Percentiles rank a stretch among this genome's conserved stretches.
These are phyloP conservation scores for Dipodomys stephensi DNA, from an alignment of 2,113 vertebrate genomes.

Conservation along the genomic window DNA sequence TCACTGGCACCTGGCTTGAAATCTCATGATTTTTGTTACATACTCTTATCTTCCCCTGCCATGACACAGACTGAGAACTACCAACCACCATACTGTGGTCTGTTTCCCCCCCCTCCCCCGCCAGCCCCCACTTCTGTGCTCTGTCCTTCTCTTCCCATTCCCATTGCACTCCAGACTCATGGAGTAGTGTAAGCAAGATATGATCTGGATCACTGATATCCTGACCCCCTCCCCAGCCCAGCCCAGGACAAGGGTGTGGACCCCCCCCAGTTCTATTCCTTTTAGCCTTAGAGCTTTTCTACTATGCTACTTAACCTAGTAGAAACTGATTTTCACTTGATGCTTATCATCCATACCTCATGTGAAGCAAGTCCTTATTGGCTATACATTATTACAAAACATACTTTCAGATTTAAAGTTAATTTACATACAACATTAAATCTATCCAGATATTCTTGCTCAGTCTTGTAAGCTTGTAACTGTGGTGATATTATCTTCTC, in stretches of 20 bases:
- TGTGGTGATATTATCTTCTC: background rate
- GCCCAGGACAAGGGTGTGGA: background rate
- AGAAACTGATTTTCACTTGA: background rate
- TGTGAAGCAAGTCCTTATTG: background rate
- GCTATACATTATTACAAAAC: background rate
- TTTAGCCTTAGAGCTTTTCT: background rate
- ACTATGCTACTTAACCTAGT: background rate
- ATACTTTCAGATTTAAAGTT: background rate
- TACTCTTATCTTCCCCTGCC: too few species aligned
- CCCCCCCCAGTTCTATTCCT: background rate
- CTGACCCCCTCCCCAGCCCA: background rate
- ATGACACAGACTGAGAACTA: background rate
- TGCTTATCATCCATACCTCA: background rate
- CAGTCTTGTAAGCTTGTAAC: background rate
- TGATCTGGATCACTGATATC: background rate
- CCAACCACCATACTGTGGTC: too few species aligned
- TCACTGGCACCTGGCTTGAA: too few species aligned
- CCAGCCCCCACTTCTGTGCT: background rate
- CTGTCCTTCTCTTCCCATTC: background rate
- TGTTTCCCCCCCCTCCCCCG: too few species aligned
- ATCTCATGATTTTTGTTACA: background rate
- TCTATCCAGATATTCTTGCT: background rate
- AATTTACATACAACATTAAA: background rate
- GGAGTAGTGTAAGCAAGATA: background rate
- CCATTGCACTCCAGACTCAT: background rate